Conservation (phyloP, 2,797 vertebrate species). For the Neopelma chrysocephalum region DNA sequence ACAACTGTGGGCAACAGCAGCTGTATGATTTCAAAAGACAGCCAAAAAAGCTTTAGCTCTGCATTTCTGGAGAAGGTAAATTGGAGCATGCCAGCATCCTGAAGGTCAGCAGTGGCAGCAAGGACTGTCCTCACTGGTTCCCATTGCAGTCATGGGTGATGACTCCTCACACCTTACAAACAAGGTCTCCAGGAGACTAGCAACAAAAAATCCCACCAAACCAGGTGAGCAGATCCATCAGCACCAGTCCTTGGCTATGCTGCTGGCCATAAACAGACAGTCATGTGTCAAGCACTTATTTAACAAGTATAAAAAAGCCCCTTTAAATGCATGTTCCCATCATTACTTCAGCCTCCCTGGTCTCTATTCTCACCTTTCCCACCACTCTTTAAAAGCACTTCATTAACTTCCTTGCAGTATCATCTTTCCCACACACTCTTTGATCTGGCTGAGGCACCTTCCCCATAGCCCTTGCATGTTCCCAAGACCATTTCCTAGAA, state of each 20-base stretch:
- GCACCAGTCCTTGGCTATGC: neutral
- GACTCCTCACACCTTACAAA: neutral
- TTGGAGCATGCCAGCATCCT: neutral
- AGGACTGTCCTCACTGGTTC: neutral
- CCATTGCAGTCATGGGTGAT: neutral
- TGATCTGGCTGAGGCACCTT: neutral
- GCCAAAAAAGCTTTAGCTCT: neutral
- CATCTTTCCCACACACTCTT: neutral
- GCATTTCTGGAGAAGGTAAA: neutral
- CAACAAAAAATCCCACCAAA: neutral
- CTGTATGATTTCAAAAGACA: neutral
- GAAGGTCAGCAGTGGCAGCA: neutral
- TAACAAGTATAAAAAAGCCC: neutral
- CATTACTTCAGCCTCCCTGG: neutral
- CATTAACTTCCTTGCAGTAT: neutral
- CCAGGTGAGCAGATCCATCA: neutral
- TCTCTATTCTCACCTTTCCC: neutral
- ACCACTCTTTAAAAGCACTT: neutral
- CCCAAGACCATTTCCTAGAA: constrained; percentile 5
- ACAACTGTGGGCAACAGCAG: neutral
- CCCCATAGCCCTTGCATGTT: neutral
- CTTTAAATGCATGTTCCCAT: neutral
- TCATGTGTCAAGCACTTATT: neutral
- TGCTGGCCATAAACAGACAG: neutral
- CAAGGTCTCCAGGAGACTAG: neutral